These are phyloP conservation scores for Ypsolopha sequella DNA, from an alignment of 2,888 invertebrate genomes.

Conservation along the genomic window DNA sequence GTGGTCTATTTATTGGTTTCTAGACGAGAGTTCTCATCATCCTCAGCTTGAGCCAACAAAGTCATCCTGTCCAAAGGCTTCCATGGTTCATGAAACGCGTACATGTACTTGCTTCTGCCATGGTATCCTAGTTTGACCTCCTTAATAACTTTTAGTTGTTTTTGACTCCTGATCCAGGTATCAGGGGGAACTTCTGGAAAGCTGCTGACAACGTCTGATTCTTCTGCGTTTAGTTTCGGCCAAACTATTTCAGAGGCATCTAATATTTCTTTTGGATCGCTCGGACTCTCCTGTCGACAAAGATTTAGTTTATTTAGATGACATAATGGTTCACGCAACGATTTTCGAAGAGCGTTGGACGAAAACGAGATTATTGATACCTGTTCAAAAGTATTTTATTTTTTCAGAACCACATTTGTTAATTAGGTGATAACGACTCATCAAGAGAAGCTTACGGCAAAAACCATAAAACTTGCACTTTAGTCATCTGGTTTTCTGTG, in stretches of 20 bases:
- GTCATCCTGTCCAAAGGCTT: constrained; percentile 44
- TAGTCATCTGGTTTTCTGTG: background rate
- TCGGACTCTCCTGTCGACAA: constrained; percentile 49
- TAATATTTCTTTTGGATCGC: constrained; percentile 16
- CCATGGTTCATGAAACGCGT: constrained; percentile 61
- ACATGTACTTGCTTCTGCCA: constrained; percentile 46
- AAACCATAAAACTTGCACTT: too few relatives aligned
- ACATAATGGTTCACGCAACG: background rate
- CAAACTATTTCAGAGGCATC: too few relatives aligned
- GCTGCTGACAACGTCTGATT: constrained; percentile 7
- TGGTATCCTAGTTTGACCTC: constrained; percentile 44
- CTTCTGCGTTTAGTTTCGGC: constrained; percentile 10
- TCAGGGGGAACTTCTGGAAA: background rate
- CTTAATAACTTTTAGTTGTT: background rate
- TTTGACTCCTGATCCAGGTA: too few relatives aligned
- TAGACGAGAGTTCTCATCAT: constrained; percentile 19
- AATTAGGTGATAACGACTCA: too few relatives aligned
- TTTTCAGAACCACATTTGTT: too few relatives aligned
- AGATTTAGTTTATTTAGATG: constrained; percentile 14
- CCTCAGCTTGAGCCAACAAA: constrained; percentile 44
- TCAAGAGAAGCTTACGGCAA: too few relatives aligned
- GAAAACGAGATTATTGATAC: constrained; percentile 17
- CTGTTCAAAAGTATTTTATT: too few relatives aligned
- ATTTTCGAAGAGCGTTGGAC: constrained; percentile 49
- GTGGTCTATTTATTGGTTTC: too few relatives aligned